Percentiles rank a stretch among this genome's conserved stretches.
phyloP scores from a whole-genome alignment of 1,140 invertebrate species.

The Mycetomoellerius zeteki region DNA sequence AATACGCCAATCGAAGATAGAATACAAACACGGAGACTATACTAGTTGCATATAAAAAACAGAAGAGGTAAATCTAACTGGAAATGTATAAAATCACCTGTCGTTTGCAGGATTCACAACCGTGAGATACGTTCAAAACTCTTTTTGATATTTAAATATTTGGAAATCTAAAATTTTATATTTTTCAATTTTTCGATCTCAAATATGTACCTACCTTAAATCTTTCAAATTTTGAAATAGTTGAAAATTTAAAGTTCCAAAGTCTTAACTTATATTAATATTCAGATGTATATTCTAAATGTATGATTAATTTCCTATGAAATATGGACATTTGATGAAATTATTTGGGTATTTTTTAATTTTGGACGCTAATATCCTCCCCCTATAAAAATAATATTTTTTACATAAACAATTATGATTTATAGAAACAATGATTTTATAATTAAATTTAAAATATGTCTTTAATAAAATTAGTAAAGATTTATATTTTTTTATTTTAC shows the following conservation, averaged over 20 bases:
- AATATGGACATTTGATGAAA: neutral
- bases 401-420: neutral
- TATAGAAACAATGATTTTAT: constrained; percentile 13
- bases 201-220: constrained; percentile 11
- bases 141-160: constrained; percentile 37
- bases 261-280: neutral
- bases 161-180: neutral
- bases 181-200: neutral
- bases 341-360: neutral
- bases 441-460: neutral
- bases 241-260: neutral
- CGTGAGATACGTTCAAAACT: neutral
- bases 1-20: constrained; percentile 33
- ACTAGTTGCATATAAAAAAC: constrained; percentile 13
- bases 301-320: neutral
- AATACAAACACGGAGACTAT: neutral
- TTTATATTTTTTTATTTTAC: constrained; percentile 28
- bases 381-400: neutral
- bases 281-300: neutral
- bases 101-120: constrained; percentile 33
- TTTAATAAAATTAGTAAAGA: constrained; percentile 10
- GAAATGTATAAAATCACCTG: constrained; percentile 28
- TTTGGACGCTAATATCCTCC: neutral
- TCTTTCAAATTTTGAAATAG: neutral
- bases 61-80: constrained; percentile 18